Evolutionary conservation across 2,888 invertebrate species (phyloP), one percentile per base, ranked within the genome.

Genomic region (Argynnis bischoffii): DNA sequence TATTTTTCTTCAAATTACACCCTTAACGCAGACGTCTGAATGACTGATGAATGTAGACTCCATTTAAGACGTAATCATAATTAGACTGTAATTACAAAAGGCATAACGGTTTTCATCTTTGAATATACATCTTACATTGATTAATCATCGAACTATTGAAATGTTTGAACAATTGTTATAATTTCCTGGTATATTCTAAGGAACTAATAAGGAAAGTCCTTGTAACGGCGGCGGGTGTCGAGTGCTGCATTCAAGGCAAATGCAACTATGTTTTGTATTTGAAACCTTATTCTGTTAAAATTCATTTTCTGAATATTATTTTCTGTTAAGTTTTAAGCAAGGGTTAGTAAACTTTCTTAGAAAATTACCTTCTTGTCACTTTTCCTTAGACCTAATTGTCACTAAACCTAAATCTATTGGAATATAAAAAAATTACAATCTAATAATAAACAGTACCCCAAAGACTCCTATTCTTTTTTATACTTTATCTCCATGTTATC

Each of bases 121-220:
- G 41, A 41, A n/a, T 13, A 55, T 16, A 41, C 16, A 1, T n/a
- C 47, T 15, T 8, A 21, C 47, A 57, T 47, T 21, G 26, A 57
- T 47, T 3, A 47, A 57, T 57, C 14, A 11, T 57, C 46, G 46
- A 50, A 14, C 31, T 51, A 50, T 48, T 14, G 31, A 60, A 60
- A 50, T 50, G 15, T 35, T 31, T 31, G n/a, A 35, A 16, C 26
- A n/a, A 31, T 60, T 50, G 35, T 60, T 31, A 16, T 31, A 60
- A 51, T 51, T 60, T 60, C 60, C 60, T 60, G 31, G 48, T 51
- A 31, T 51, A 60, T 51, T 65, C 26, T 59, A 54, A 50, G 53
- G 51, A 64, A 35, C 18, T 47, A 66, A 69, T 66, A 55, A 69
- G 66, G 69, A 66, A 69, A 63, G 53, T 69, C 69, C 69, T 65